These are phyloP conservation scores for Hylia prasina DNA, from an alignment of 2,113 vertebrate genomes.

Conservation along the genomic window DNA sequence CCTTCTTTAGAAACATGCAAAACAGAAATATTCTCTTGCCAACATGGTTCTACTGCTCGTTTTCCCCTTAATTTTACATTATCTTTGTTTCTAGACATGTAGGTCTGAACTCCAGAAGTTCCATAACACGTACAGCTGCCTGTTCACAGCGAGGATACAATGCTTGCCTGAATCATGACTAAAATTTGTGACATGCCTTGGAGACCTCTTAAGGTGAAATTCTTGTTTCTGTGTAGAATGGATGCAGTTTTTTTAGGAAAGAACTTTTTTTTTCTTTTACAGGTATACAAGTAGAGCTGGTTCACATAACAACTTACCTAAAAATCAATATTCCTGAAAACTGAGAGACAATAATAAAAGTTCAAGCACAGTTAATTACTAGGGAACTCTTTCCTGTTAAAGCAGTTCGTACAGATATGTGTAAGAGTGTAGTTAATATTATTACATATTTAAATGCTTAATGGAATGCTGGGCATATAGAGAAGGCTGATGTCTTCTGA, in stretches of 20 bases:
- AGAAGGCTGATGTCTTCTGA: background rate
- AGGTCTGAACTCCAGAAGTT: background rate
- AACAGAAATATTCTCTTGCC: background rate
- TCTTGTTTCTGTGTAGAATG: background rate
- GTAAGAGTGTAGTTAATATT: background rate
- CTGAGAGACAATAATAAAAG: background rate
- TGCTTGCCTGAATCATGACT: background rate
- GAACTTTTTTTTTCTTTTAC: background rate
- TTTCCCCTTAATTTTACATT: background rate
- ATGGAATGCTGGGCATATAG: background rate
- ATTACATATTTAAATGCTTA: background rate
- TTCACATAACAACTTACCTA: background rate
- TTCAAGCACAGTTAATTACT: background rate
- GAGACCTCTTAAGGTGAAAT: background rate
- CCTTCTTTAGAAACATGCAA: background rate
- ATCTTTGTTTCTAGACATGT: background rate
- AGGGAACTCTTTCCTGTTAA: background rate
- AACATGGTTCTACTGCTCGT: background rate
- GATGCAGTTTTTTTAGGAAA: background rate
- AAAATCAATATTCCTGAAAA: background rate
- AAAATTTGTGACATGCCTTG: background rate
- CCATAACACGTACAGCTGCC: background rate
- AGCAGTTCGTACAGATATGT: background rate
- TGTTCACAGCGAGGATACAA: rapidly evolving
- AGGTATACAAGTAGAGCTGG: background rate